Conservation (phyloP, 2,888 invertebrate genomes). For the Phyllotreta cruciferae region DNA sequence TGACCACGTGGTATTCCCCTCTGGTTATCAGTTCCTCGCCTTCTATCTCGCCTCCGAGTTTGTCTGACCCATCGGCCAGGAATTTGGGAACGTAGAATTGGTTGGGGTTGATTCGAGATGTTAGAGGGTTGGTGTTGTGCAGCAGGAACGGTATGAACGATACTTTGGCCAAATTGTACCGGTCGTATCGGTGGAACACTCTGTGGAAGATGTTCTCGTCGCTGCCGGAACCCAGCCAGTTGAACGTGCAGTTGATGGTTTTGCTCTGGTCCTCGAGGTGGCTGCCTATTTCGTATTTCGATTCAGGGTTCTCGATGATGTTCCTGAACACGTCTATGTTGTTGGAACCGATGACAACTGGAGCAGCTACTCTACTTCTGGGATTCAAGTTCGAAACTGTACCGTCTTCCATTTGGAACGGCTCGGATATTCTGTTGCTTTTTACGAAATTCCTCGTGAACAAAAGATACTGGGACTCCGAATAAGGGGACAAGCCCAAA, state of each 20-base stretch:
- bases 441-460: slow-evolving; percentile 89
- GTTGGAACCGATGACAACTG: slow-evolving; percentile 88
- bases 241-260: slow-evolving; percentile 90
- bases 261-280: slow-evolving; percentile 94
- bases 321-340: slow-evolving; percentile 91
- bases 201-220: slow-evolving; percentile 78
- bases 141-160: slow-evolving; percentile 89
- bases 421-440: slow-evolving; percentile 85
- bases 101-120: slow-evolving; percentile 80
- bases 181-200: slow-evolving; percentile 84
- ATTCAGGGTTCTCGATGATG: slow-evolving; percentile 88
- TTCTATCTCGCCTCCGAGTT: slow-evolving; percentile 91
- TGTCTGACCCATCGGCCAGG: slow-evolving; percentile 68
- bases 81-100: slow-evolving; percentile 82
- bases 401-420: slow-evolving; percentile 74
- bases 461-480: slow-evolving; percentile 78
- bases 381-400: slow-evolving; percentile 80
- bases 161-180: slow-evolving; percentile 94
- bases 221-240: slow-evolving; percentile 86
- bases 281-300: slow-evolving; percentile 93
- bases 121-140: slow-evolving; percentile 88
- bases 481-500: slow-evolving; percentile 87
- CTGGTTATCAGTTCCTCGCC: slow-evolving; percentile 83
- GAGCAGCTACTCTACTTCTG: slow-evolving; percentile 90
- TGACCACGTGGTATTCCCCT: slow-evolving; percentile 89